A percentile compares a stretch with the other conserved stretches of the same genome.
Evolutionary conservation across 2,888 invertebrate species (phyloP).

Genomic region (Agelastica alni): DNA sequence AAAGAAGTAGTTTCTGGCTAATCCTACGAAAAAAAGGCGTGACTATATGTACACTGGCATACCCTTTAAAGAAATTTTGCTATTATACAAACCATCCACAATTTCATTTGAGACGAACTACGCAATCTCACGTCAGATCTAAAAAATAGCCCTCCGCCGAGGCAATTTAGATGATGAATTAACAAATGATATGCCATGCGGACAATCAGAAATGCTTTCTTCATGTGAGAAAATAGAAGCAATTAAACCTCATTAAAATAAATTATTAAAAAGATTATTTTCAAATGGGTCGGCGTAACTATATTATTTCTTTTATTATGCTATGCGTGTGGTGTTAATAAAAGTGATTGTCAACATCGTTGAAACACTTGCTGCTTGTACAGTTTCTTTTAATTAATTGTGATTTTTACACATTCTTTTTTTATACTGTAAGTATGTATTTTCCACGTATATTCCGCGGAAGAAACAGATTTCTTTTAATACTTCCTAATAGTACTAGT

Average conservation of each 20-base stretch:
- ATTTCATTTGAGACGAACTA: background rate
- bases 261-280: constrained; percentile 10
- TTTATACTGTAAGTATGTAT: no score
- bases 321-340: background rate
- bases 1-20: no score
- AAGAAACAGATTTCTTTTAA: no score
- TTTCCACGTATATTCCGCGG: no score
- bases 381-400: no score
- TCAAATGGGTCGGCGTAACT: background rate
- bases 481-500: no score
- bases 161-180: constrained; percentile 9
- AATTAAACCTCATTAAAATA: constrained; percentile 11
- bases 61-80: no score
- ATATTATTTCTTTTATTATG: background rate
- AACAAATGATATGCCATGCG: constrained; percentile 11
- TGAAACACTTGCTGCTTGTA: no score
- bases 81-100: background rate
- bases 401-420: no score
- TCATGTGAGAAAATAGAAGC: constrained; percentile 7
- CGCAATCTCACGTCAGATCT: constrained; percentile 4
- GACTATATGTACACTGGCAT: no score
- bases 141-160: constrained; percentile 1
- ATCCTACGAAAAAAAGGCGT: no score
- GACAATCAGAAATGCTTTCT: constrained; percentile 7
- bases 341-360: no score